These are phyloP conservation scores for Rhyzopertha dominica DNA, from an alignment of 1,140 invertebrate species.

Conservation along the genomic window DNA sequence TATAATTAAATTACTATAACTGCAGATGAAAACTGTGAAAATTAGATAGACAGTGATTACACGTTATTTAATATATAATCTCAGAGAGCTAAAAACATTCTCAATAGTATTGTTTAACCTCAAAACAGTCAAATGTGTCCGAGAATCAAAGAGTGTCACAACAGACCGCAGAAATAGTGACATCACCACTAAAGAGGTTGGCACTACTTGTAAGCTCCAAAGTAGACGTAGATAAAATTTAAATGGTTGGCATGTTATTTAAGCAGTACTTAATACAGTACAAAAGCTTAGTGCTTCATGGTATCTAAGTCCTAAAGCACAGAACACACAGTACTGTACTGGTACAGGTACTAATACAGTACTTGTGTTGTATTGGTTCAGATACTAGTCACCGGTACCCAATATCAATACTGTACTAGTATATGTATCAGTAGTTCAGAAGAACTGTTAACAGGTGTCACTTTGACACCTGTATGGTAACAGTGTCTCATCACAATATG, in stretches of 20 bases:
- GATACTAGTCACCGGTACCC: too few species aligned
- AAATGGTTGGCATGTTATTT: constrained; percentile 1
- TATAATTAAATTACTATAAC: not conserved
- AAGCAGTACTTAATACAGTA: constrained; percentile 5
- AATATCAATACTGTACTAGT: too few species aligned
- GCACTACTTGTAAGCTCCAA: constrained; percentile 12
- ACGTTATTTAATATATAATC: constrained; percentile 22
- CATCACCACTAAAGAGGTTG: constrained; percentile 17
- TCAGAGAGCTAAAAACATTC: constrained; percentile 28
- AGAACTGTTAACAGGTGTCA: too few species aligned
- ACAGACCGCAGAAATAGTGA: constrained; percentile 19
- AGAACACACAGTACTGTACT: too few species aligned
- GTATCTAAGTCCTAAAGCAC: not conserved
- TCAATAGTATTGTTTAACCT: constrained; percentile 24
- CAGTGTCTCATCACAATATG: too few species aligned
- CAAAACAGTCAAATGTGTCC: constrained; percentile 21
- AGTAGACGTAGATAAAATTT: constrained; percentile 3
- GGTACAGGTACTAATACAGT: too few species aligned
- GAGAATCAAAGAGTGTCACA: too few species aligned
- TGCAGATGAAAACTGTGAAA: constrained; percentile 21
- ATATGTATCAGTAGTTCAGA: too few species aligned
- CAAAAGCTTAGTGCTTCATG: not conserved
- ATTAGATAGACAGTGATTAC: constrained; percentile 28
- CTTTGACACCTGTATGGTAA: too few species aligned
- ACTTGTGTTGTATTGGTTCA: too few species aligned